phyloP scores from a whole-genome alignment of 2,113 vertebrate species.

The Pimephales promelas region DNA sequence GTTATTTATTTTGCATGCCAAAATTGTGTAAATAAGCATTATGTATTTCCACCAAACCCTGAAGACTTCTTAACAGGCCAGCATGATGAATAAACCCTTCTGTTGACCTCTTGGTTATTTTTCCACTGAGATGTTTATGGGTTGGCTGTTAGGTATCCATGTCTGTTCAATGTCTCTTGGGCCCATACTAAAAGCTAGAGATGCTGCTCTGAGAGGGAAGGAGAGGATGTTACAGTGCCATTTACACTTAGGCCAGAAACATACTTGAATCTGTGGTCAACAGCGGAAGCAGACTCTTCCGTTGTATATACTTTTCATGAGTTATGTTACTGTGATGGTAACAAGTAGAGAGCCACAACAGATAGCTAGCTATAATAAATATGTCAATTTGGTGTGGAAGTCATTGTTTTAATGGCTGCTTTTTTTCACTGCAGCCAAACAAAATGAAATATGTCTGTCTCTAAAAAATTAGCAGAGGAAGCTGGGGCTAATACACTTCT shows the following conservation, averaged over 20 bases:
- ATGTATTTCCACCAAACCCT: neutral
- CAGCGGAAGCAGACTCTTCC: neutral
- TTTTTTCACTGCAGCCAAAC: neutral
- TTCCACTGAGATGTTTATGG: constrained; percentile 44
- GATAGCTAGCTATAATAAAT: neutral
- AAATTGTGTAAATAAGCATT: neutral
- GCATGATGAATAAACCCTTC: neutral
- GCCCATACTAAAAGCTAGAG: constrained; percentile 29
- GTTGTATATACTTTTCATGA: neutral
- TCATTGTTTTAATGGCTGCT: neutral
- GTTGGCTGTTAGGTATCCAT: constrained; percentile 29
- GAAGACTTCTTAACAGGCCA: neutral
- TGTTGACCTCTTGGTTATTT: constrained; percentile 27
- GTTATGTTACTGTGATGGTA: neutral
- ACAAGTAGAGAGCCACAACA: neutral
- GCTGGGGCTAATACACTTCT: neutral
- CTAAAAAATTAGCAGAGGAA: neutral
- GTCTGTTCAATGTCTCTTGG: constrained; percentile 42
- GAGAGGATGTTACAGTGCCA: constrained; percentile 1
- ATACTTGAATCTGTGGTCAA: neutral
- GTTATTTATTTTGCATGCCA: neutral
- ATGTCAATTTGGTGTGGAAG: neutral
- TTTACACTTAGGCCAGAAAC: constrained; percentile 16
- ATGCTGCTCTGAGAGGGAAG: constrained; percentile 10
- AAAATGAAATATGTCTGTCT: neutral